These are phyloP conservation scores for Hydrophis major DNA, from an alignment of 2,797 vertebrate genomes.

Conservation along the genomic window DNA sequence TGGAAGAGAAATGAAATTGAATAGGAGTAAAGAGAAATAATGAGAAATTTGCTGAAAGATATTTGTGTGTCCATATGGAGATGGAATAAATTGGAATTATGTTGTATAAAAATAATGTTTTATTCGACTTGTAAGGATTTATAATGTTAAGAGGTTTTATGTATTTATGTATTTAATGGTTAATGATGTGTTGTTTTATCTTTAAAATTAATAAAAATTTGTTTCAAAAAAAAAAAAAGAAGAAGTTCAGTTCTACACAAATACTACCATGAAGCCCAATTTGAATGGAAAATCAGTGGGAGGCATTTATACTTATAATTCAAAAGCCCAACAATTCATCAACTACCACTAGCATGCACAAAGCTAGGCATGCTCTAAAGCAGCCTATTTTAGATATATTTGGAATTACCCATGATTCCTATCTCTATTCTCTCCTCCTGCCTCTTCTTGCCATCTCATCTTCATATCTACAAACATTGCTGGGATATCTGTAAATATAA, in stretches of 20 bases:
- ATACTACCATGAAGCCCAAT: slow-evolving; percentile 29
- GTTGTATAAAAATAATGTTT: no score
- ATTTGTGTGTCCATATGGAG: no score
- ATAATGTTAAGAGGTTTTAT: no score
- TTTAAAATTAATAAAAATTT: no score
- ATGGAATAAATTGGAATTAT: no score
- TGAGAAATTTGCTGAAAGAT: no score
- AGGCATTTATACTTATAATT: background rate
- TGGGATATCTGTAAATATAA: slow-evolving; percentile 24
- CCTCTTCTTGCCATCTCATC: background rate
- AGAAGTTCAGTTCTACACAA: slow-evolving; percentile 1
- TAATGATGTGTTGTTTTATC: no score
- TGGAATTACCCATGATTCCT: slow-evolving; percentile 11
- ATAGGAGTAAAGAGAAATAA: no score
- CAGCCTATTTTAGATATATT: background rate
- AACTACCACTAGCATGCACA: background rate
- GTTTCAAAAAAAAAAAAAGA: background rate
- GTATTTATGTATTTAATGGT: no score
- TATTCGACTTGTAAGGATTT: no score
- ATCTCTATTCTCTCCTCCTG: background rate
- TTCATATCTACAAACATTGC: background rate
- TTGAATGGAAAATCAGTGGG: slow-evolving; percentile 32
- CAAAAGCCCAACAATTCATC: slow-evolving; percentile 15
- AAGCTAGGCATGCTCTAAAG: slow-evolving; percentile 1
- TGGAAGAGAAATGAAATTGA: no score